Evolutionary conservation across 2,888 invertebrate genomes (phyloP), one percentile per base, ranked within the genome.

Genomic region (Antitype chi): DNA sequence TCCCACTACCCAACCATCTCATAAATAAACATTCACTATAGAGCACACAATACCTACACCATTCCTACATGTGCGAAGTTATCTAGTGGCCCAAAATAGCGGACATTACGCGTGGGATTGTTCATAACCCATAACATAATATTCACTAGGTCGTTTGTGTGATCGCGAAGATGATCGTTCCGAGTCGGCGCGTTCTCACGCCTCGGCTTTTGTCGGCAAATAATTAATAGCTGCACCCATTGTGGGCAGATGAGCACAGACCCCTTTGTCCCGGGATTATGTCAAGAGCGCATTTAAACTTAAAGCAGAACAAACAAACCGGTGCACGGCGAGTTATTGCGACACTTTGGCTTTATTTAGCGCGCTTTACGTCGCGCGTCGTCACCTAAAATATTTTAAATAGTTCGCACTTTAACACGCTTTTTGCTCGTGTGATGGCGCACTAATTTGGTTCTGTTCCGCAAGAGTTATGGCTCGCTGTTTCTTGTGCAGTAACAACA

Each of bases 211-310:
- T 93, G 93, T 93, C 89, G 91, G 89, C 89, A 89, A 91, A 91
- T 94, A 93, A 94, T 94, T 93, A 94, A 94, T 94, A 90, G 92
- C 89, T 90, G 92, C 91, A 92, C 90, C 92, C 90, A 91, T 92
- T 93, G 91, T 92, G 88, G 89, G 86, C 90, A 90, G 89, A 89
- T 89, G 89, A 91, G 88, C 88, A 87, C 89, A 66, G 78, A 79
- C 90, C 89, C 91, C 93, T 93, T 93, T 94, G 92, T 91, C 86
- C 89, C 86, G 53, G 86, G 84, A 86, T 90, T 89, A 90, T 87
- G 87, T 90, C 87, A 90, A 87, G 87, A 88, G 85, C 81, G 89
- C 86, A 88, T 90, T 89, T 89, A 89, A 91, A 91, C 88, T 87
- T 84, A 82, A 88, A 89, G 85, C 83, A 84, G 88, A 84, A 86